Evolutionary conservation across 2,113 vertebrate species (phyloP).

Genomic region (Lutjanus erythropterus): DNA sequence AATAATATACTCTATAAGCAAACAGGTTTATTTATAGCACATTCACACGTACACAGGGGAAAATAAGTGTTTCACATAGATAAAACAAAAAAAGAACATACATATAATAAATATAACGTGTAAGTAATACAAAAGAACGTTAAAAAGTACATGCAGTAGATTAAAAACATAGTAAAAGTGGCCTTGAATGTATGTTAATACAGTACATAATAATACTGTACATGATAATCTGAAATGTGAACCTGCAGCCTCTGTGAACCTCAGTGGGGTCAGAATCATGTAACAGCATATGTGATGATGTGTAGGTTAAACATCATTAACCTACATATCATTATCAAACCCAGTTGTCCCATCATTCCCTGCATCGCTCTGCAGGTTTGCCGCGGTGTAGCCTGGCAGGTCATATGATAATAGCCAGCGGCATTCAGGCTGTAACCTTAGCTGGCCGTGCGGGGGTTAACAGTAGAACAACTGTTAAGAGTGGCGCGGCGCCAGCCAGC

Average conservation of each 20-base stretch:
- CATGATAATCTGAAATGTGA: neutral
- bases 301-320: constrained; percentile 58
- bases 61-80: too few species aligned
- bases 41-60: too few species aligned
- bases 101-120: too few species aligned
- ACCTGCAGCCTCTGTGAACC: neutral
- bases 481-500: constrained; percentile 68
- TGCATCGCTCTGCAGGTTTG: constrained; percentile 35
- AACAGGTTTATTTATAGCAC: too few species aligned
- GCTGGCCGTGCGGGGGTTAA: constrained; percentile 69
- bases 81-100: too few species aligned
- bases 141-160: too few species aligned
- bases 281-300: constrained; percentile 13
- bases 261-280: neutral
- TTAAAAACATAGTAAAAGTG: too few species aligned
- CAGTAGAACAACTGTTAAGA: constrained; percentile 80
- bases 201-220: neutral
- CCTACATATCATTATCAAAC: constrained; percentile 42
- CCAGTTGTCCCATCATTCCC: constrained; percentile 40
- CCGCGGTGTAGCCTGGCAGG: constrained; percentile 5
- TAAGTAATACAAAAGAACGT: too few species aligned
- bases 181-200: too few species aligned
- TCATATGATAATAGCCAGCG: constrained; percentile 71
- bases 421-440: constrained; percentile 76
- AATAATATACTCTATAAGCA: too few species aligned